A percentile compares a stretch with the other conserved stretches of the same genome.
phyloP scores from a whole-genome alignment of 2,113 vertebrate species.

The Gymnorhina tibicen region DNA sequence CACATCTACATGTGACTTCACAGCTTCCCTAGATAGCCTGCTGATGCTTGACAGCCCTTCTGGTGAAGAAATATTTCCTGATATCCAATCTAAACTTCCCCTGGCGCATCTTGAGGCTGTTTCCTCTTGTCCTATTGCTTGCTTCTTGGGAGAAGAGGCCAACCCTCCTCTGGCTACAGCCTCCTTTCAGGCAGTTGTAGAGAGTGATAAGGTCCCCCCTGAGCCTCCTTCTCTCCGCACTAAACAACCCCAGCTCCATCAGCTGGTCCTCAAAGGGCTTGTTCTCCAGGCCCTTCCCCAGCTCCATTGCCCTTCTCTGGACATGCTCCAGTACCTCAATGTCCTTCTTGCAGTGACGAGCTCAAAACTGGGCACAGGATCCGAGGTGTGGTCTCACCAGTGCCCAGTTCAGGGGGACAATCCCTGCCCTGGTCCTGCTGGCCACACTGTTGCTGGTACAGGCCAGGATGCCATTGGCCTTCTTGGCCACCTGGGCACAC shows the following conservation, averaged over 20 bases:
- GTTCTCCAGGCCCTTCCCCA: background rate
- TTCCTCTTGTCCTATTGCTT: background rate
- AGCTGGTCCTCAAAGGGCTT: accelerated
- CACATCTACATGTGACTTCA: background rate
- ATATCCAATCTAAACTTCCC: background rate
- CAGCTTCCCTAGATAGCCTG: background rate
- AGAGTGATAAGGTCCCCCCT: accelerated
- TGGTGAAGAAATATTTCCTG: background rate
- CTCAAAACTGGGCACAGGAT: accelerated
- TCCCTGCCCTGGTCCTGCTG: background rate
- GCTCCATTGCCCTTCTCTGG: accelerated
- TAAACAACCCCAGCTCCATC: background rate
- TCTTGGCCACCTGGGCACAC: background rate
- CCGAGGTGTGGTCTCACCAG: accelerated
- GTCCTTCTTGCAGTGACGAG: too few relatives aligned
- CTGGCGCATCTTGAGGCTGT: background rate
- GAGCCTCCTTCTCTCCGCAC: background rate
- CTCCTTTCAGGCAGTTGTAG: background rate
- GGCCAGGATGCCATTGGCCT: background rate
- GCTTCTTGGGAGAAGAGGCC: background rate
- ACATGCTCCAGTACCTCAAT: accelerated
- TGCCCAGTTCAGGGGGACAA: accelerated
- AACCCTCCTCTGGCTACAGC: accelerated
- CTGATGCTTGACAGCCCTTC: background rate
- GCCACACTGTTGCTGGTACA: background rate